Percentiles rank a stretch among this genome's conserved stretches.
Evolutionary conservation across 2,113 vertebrate genomes (phyloP).

Genomic region (Pipra filicauda): DNA sequence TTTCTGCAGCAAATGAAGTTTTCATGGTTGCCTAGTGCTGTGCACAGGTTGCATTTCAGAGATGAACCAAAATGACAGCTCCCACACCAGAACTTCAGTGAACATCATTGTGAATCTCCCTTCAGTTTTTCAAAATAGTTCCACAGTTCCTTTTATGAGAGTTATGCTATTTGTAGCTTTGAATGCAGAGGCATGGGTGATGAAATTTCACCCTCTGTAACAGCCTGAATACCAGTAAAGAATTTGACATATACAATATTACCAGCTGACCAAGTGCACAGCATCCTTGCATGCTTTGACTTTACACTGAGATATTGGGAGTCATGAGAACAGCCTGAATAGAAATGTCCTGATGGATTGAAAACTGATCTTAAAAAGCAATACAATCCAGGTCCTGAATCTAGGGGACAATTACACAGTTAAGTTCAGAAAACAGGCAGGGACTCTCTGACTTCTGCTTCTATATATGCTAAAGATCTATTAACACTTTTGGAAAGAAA

Average conservation of each 20-base stretch:
- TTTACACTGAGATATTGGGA: not conserved
- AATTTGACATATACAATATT: not conserved
- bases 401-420: not conserved
- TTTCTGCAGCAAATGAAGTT: not conserved
- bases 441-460: not conserved
- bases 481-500: not conserved
- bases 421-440: not conserved
- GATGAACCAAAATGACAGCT: accelerated
- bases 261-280: not conserved
- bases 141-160: not conserved
- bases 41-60: not conserved
- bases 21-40: not conserved
- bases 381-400: not conserved
- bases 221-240: not conserved
- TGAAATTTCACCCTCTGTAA: conserved; percentile 12
- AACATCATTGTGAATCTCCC: not conserved
- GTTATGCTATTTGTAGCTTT: not conserved
- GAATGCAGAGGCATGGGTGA: not conserved
- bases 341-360: not conserved
- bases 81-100: not conserved
- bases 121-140: not conserved
- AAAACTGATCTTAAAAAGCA: not conserved
- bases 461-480: not conserved
- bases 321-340: not conserved
- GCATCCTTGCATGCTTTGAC: not conserved